Base-by-base conservation (phyloP, 2,888 invertebrate genomes). In the Drosophila nigritarsus region DNA sequence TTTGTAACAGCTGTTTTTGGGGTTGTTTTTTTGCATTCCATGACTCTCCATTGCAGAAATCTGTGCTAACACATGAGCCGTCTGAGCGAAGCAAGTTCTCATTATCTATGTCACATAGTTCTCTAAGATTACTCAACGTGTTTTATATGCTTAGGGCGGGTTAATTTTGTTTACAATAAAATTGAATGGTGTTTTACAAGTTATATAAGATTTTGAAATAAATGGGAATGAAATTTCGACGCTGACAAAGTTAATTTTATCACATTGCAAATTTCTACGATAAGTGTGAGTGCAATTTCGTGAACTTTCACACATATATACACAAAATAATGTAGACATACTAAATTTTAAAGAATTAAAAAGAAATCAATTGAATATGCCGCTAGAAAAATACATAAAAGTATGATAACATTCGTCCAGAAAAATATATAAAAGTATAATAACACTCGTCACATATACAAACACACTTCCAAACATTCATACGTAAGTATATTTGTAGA, bases 111-210 rank as follows among this genome's bases (percentile, higher is more conserved):
- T 48, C 45, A 53, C 34, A 38, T 24, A 54, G 66, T 64, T 66
- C 66, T 64, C 54, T 45, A 45, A 54, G 54, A 49, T 48, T 63
- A 53, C 53, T 53, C 53, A 54, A 34, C 38, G 64, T 53, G 48
- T 48, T 64, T 64, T 54, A 51, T 36, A 13, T 45, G 32, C 40
- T 50, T 60, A 38, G 58, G 45, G 45, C 62, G 64, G 45, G 66
- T 38, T 53, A 49, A 38, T 64, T 65, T 54, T 66, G 53, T 38
- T 66, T 64, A 54, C 48, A 64, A 48, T 53, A 53, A 64, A 48
- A 30, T 38, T 53, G 7, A 62, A 53, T n/a, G 20, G 15, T 30
- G 38, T 32, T 48, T 38, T 38, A 54, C n/a, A 54, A 48, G 38
- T 64, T 64, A 66, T 48, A 64, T 66, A 66, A 64, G 30, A 11